Evolutionary conservation across 2,888 invertebrate genomes (phyloP), one percentile per base, ranked within the genome.

Genomic region (Galerucella pusilla): DNA sequence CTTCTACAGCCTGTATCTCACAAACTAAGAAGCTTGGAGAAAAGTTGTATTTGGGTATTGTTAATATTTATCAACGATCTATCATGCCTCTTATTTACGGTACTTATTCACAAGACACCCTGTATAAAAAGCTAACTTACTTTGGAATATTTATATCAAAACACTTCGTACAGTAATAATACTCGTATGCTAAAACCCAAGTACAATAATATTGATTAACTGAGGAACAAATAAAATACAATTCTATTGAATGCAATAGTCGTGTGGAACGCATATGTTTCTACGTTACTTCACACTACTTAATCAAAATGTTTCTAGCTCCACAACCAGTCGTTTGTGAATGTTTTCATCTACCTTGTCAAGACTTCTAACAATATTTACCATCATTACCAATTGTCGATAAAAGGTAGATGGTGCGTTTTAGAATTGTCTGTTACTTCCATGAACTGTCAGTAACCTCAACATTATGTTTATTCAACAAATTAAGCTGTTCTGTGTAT

Each of bases 361-460:
- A 70, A 66, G 67, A 42, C 57, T 65, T 75, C 66, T 70, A 73
- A 75, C 68, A 75, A 75, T 75, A 73, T 75, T 75, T 75, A 75
- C 75, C 68, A 69, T 73, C 73, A 75, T 69, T 72, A 73, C 72
- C 65, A 73, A 69, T 73, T 42, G 70, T 65, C 69, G 75, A 75
- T 68, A 73, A 73, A 73, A 71, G 66, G 52, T 73, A 61, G 25
- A 64, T 75, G 75, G 68, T 64, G 75, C 68, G 71, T 71, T 75
- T 75, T 76, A 67, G 68, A 76, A 76, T 70, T 75, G 75, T 73
- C 73, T 75, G 75, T 67, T 72, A 73, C 64, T 73, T 71, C 68
- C 74, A 73, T 79, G 79, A 79, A 79, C 79, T 79, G 79, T 79
- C 79, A 79, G 78, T 79, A 79, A 79, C 79, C 79, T 77, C 77